These are phyloP conservation scores for Symphodus melops DNA, from an alignment of 2,113 vertebrate genomes.

Conservation along the genomic window DNA sequence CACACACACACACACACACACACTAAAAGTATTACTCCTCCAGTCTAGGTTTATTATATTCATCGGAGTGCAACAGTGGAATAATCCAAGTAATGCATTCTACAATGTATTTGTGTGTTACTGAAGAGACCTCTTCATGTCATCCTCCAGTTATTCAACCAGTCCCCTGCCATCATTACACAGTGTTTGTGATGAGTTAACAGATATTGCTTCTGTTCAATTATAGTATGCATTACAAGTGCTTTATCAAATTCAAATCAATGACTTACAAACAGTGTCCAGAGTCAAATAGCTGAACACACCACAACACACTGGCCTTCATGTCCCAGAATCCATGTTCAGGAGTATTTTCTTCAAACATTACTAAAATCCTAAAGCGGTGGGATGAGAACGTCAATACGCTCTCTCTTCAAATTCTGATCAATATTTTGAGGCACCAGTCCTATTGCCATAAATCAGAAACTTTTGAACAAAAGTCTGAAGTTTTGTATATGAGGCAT, in stretches of 20 bases:
- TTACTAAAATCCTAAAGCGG: neutral
- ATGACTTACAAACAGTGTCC: neutral
- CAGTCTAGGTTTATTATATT: too few species aligned
- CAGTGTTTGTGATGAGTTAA: neutral
- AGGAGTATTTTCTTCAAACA: slow-evolving; percentile 4
- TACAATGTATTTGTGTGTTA: too few species aligned
- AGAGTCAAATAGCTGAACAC: neutral
- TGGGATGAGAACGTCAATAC: slow-evolving; percentile 20
- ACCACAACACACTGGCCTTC: neutral
- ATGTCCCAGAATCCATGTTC: neutral
- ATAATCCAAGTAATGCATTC: too few species aligned
- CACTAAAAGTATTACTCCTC: too few species aligned
- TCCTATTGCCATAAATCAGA: neutral
- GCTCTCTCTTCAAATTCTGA: neutral
- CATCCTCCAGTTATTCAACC: too few species aligned
- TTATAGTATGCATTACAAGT: neutral
- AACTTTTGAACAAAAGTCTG: neutral
- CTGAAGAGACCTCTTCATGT: too few species aligned
- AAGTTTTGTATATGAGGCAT: neutral
- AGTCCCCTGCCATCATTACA: too few species aligned
- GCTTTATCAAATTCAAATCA: neutral
- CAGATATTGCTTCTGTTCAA: neutral
- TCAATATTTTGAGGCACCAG: neutral
- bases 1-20: too few species aligned
- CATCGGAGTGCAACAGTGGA: too few species aligned